Percentiles rank a stretch among this genome's conserved stretches.
phyloP scores from a whole-genome alignment of 2,113 vertebrate genomes.

The Pteropus alecto region DNA sequence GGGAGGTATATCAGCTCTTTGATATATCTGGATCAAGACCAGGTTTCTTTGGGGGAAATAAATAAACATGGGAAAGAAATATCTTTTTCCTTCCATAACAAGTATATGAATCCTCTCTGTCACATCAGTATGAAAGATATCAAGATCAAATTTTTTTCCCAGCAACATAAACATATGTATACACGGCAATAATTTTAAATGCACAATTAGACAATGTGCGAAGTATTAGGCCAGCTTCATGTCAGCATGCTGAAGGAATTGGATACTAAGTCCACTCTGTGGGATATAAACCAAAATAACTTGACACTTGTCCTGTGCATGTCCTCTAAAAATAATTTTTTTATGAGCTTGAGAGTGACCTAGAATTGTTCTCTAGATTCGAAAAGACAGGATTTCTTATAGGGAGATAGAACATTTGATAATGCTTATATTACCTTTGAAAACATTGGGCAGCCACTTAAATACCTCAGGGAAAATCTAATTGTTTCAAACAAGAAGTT shows the following conservation, averaged over 20 bases:
- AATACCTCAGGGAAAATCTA: background rate
- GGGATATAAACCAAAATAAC: background rate
- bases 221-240: background rate
- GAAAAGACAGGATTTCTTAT: background rate
- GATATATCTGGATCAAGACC: conserved; percentile 34
- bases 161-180: background rate
- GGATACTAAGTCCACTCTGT: background rate
- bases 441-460: background rate
- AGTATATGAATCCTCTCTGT: background rate
- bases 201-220: background rate
- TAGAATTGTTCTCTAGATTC: background rate
- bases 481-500: background rate
- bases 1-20: conserved; percentile 47
- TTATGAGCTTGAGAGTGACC: background rate
- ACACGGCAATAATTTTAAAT: background rate
- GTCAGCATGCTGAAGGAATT: background rate
- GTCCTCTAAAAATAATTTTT: background rate
- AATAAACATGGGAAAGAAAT: background rate
- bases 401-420: background rate
- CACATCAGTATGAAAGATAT: background rate
- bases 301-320: background rate
- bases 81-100: background rate
- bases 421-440: background rate
- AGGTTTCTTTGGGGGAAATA: conserved; percentile 30
- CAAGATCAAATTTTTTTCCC: background rate